Conservation (phyloP, 2,888 invertebrate species). For the Diarsia mendica region DNA sequence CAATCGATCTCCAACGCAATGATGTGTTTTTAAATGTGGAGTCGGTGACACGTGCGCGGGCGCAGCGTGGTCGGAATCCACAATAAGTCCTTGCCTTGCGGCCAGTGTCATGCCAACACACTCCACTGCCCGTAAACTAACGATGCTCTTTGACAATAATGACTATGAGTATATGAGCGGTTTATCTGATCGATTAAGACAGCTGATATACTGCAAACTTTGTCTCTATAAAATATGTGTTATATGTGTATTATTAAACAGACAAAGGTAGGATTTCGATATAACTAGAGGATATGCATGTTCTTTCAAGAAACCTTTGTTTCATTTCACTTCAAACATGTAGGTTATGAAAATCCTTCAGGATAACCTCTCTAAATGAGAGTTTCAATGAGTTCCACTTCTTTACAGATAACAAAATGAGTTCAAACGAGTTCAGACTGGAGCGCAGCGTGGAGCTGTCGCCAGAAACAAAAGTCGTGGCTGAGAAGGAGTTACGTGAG, state of each 20-base stretch:
- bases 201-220: conserved; percentile 15
- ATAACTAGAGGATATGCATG: too few relatives aligned
- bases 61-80: conserved; percentile 74
- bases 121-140: conserved; percentile 45
- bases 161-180: conserved; percentile 20
- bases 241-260: neutral
- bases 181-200: conserved; percentile 53
- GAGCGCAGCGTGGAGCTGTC: conserved; percentile 90
- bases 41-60: conserved; percentile 67
- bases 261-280: neutral
- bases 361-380: too few relatives aligned
- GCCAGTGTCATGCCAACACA: conserved; percentile 73
- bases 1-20: conserved; percentile 65
- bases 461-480: conserved; percentile 90
- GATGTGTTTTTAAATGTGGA: conserved; percentile 66
- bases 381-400: conserved; percentile 1
- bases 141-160: conserved; percentile 61
- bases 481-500: conserved; percentile 92
- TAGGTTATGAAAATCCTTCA: neutral
- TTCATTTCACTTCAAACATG: neutral
- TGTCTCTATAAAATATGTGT: neutral
- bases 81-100: conserved; percentile 77
- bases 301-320: neutral
- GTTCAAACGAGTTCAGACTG: conserved; percentile 88
- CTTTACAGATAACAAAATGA: conserved; percentile 79